Base-by-base conservation (phyloP, 2,888 invertebrate species). In the Marronus borbonicus region DNA sequence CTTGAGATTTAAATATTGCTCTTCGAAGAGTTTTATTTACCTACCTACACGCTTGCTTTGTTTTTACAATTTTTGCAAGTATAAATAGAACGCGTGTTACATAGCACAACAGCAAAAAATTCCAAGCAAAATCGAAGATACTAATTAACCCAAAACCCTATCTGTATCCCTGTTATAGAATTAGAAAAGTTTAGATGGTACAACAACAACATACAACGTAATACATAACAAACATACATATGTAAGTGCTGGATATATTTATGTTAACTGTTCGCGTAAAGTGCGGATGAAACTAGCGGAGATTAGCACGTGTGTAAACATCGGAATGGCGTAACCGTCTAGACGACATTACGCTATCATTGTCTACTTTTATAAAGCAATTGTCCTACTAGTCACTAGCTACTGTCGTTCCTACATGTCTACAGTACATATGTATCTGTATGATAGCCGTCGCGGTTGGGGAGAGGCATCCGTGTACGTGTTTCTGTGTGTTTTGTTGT, bases 311-410 rank as follows among this genome's bases (percentile, higher is more conserved):
- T 49, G 44, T 66, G 49, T 66, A 66, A 66, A 66, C 66, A 66
- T 44, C 44, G 14, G 49, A 66, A 49, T 66, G 66, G 66, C 20
- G 66, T 66, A 66, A 66, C 66, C 20, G 66, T 66, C 66, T 66
- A 66, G 66, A 66, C 66, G 66, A 66, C 44, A 66, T 66, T 66
- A 24, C 66, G 66, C 49, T 66, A 66, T 66, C 66, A 66, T 66
- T 66, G 66, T 66, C 66, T 66, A 66, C 49, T 66, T 66, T 66
- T 66, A 66, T 66, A 66, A 66, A 66, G 66, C 66, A 66, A 66
- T 66, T 66, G 66, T 66, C 66, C 44, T 44, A 44, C 20, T 66
- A 66, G 20, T 49, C 44, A 24, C 49, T 44, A 44, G 44, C 44
- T 44, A 17, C 36, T 62, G 62, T 31, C 28, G 62, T 12, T 2